Evolutionary conservation across 2,888 invertebrate genomes (phyloP), one percentile per base, ranked within the genome.

Genomic region (Pharmacophagus antenor): DNA sequence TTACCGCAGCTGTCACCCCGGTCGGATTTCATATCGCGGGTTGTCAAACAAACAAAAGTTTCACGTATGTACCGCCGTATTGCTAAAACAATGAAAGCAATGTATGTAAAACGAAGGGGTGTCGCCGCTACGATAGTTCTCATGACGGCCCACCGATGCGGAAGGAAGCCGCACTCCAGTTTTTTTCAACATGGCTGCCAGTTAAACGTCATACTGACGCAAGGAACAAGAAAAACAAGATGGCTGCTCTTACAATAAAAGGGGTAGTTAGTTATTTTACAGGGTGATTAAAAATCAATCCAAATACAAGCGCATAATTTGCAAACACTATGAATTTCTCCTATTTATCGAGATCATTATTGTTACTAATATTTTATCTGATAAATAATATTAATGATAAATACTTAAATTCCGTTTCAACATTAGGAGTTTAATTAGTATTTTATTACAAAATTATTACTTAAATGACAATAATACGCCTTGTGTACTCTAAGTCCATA

Each of bases 181-280:
- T 88, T 85, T 59, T 89, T 89, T 84, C 85, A 90, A 90, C 87
- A 90, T 90, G 90, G 90, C 90, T 72, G 82, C 83, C 74, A 88
- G 82, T 84, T 85, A 88, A 73, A 83, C 76, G 80, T 86, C 82
- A 86, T 70, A 76, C 73, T 85, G 82, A 83, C 80, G 80, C 76
- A 77, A 72, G 70, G 82, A 82, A 79, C 75, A 79, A 79, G 76
- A 79, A 81, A 82, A 82, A 76, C 61, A 83, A 89, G 88, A 80
- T 89, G 89, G 89, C 89, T 85, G 67, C 78, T 71, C 62, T 55
- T 52, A n/a, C 37, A 51, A 67, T 73, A 76, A 82, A 80, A 72
- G 82, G 83, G 80, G 79, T 74, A 73, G 69, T 66, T 68, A 70
- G 73, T 76, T 65, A 70, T 73, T 78, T 72, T 71, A 71, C 67